phyloP scores from a whole-genome alignment of 2,113 vertebrate species.

The Nerophis ophidion region DNA sequence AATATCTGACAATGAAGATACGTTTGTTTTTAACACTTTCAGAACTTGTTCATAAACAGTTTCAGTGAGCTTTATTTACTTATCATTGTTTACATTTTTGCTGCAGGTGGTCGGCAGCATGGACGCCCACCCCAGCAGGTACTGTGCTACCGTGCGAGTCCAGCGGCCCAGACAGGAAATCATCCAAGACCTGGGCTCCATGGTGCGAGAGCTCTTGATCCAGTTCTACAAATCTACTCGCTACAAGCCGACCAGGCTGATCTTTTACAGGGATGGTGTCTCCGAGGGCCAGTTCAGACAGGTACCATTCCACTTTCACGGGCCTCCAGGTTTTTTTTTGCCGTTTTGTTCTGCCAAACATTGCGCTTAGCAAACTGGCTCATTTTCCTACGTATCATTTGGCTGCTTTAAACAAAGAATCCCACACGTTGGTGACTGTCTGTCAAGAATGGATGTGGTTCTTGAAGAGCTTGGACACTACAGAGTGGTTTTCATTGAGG shows the following conservation, averaged over 20 bases:
- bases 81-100: neutral
- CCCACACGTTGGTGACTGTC: too few species aligned
- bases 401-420: too few species aligned
- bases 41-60: too few species aligned
- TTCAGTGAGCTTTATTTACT: too few species aligned
- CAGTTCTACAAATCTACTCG: constrained; percentile 99
- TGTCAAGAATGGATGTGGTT: too few species aligned
- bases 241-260: constrained; percentile 97
- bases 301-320: constrained; percentile 57
- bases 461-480: too few species aligned
- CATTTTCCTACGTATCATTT: too few species aligned
- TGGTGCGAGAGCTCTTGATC: constrained; percentile 97
- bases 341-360: too few species aligned
- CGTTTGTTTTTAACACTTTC: neutral
- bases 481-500: too few species aligned
- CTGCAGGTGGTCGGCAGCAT: constrained; percentile 95
- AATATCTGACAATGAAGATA: neutral
- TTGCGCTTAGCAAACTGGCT: too few species aligned
- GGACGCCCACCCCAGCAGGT: constrained; percentile 97
- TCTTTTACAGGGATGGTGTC: constrained; percentile 90
- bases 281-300: constrained; percentile 98
- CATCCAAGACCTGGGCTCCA: constrained; percentile 95
- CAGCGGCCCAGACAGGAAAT: constrained; percentile 96
- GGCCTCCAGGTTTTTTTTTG: too few species aligned
- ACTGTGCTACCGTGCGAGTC: constrained; percentile 96